These are phyloP conservation scores for Diplosoma virens DNA, from an alignment of 23 tunicate species.

Conservation along the genomic window DNA sequence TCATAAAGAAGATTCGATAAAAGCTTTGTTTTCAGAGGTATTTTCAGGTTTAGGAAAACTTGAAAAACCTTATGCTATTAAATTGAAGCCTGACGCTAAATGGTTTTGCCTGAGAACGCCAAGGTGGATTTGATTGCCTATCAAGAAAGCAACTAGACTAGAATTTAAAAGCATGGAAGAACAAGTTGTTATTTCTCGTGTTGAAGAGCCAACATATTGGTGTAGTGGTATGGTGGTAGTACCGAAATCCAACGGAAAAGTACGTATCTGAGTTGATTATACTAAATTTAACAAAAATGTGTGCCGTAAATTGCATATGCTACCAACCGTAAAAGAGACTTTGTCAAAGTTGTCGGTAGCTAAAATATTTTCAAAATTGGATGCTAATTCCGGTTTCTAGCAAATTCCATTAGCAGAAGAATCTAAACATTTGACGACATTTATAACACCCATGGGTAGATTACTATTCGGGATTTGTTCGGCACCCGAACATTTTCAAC, in stretches of 20 bases:
- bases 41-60: slow-evolving; percentile 24
- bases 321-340: slow-evolving; percentile 2
- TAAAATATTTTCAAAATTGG: slow-evolving; percentile 30
- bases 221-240: slow-evolving; percentile 51
- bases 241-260: slow-evolving; percentile 30
- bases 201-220: slow-evolving; percentile 35
- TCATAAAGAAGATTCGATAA: too few species aligned
- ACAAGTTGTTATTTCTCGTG: slow-evolving; percentile 14
- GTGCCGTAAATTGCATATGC: background rate
- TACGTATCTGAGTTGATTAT: slow-evolving; percentile 42
- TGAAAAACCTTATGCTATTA: background rate
- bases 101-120: slow-evolving; percentile 33
- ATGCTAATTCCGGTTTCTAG: slow-evolving; percentile 44
- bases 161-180: slow-evolving; percentile 26
- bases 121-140: slow-evolving; percentile 29
- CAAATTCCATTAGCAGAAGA: slow-evolving; percentile 20
- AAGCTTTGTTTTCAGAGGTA: slow-evolving; percentile 2
- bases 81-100: slow-evolving; percentile 11
- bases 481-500: slow-evolving; percentile 48
- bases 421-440: slow-evolving; percentile 15
- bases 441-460: slow-evolving; percentile 32
- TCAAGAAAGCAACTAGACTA: background rate
- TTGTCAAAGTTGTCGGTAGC: background rate
- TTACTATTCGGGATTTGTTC: slow-evolving; percentile 39
- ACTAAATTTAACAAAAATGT: slow-evolving; percentile 12